Evolutionary conservation across 2,113 vertebrate genomes (phyloP).

Genomic region (Eurypyga helias): DNA sequence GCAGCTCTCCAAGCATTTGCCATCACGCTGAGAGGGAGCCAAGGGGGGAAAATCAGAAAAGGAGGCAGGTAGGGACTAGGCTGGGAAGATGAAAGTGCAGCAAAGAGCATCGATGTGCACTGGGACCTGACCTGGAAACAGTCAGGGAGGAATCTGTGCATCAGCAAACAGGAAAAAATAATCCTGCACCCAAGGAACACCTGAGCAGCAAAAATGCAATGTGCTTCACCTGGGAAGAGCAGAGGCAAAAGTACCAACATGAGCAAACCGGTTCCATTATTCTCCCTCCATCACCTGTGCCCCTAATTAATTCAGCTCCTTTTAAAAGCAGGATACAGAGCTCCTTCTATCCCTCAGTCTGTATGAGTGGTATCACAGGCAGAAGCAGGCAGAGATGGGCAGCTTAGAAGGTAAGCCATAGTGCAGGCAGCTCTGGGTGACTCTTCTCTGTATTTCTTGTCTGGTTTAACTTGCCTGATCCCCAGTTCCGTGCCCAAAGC

Average conservation of each 20-base stretch:
- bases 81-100: not conserved
- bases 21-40: not conserved
- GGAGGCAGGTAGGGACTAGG: not conserved
- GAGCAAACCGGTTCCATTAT: not conserved
- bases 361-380: accelerated
- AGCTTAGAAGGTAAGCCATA: not conserved
- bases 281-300: not conserved
- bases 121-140: not conserved
- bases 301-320: not conserved
- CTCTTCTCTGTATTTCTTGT: not conserved
- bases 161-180: conserved; percentile 12
- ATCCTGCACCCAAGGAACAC: not conserved
- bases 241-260: not conserved
- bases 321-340: not conserved
- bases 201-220: not conserved
- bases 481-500: not conserved
- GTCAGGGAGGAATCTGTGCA: not conserved
- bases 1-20: not conserved
- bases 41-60: not conserved
- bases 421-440: not conserved
- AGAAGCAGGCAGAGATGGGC: not conserved
- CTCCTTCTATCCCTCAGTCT: not conserved
- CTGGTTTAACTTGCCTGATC: accelerated
- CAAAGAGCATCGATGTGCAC: not conserved
- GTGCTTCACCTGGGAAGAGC: not conserved